These are phyloP conservation scores for Myanophis thanlyinensis DNA, from an alignment of 2,113 vertebrate species.

Conservation along the genomic window DNA sequence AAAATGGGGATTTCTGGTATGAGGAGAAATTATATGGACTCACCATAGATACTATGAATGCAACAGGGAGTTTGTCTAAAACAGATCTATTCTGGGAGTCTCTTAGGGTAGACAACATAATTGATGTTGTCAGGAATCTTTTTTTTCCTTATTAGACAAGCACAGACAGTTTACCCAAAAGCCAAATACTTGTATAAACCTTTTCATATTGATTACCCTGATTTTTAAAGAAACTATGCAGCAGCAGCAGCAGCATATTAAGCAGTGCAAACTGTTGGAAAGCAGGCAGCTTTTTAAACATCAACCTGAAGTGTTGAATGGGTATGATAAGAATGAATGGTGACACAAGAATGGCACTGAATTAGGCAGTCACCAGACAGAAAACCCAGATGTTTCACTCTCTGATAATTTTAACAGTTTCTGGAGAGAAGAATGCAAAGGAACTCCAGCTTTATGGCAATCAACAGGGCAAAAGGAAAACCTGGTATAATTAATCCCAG, in stretches of 20 bases:
- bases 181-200: neutral
- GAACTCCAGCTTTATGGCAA: constrained; percentile 26
- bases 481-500: constrained; percentile 29
- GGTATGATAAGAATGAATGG: constrained; percentile 6
- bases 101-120: neutral
- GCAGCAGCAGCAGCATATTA: constrained; percentile 1
- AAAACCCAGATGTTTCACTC: constrained; percentile 25
- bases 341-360: constrained; percentile 7
- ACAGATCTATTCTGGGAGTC: neutral
- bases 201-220: neutral
- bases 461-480: constrained; percentile 29
- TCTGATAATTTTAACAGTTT: constrained; percentile 34
- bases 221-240: neutral
- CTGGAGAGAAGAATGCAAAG: constrained; percentile 14
- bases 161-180: neutral
- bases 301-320: constrained; percentile 27
- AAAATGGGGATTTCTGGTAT: neutral
- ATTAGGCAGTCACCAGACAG: constrained; percentile 18
- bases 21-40: neutral
- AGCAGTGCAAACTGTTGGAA: constrained; percentile 2
- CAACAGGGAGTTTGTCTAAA: neutral
- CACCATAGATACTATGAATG: neutral
- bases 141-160: neutral
- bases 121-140: neutral
- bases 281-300: constrained; percentile 24